Conservation (phyloP, 92 coral and sea anemone genomes). For the Virgularia gustaviana region DNA sequence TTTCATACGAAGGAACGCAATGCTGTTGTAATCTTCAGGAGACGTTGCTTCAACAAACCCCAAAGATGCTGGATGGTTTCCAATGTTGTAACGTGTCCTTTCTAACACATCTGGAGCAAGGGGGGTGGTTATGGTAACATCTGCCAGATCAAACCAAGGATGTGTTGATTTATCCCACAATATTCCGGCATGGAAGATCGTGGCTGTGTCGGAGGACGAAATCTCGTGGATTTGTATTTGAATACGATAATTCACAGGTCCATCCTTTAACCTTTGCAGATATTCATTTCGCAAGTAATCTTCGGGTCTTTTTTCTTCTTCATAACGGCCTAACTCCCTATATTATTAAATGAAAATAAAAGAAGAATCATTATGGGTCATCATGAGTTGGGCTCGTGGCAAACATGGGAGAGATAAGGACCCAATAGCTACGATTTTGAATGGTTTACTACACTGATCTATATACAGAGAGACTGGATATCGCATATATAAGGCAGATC, state of each 20-base stretch:
- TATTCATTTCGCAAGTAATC: constrained; percentile 60
- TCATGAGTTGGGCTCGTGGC: neutral
- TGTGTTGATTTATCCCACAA: constrained; percentile 77
- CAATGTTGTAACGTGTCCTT: constrained; percentile 51
- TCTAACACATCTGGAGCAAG: constrained; percentile 68
- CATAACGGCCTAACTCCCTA: constrained; percentile 27
- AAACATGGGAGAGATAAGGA: too few species aligned
- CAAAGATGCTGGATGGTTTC: constrained; percentile 48
- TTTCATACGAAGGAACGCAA: constrained; percentile 54
- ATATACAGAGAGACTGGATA: too few species aligned
- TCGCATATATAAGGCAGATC: too few species aligned
- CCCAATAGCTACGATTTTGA: too few species aligned
- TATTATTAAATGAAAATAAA: neutral
- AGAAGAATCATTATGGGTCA: neutral
- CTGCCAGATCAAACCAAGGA: constrained; percentile 93
- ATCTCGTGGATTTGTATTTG: constrained; percentile 72
- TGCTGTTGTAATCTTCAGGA: constrained; percentile 65
- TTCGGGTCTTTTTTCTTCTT: constrained; percentile 48
- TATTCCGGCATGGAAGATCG: constrained; percentile 58
- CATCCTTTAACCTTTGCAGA: constrained; percentile 49
- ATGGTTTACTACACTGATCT: too few species aligned
- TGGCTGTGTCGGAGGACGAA: constrained; percentile 59
- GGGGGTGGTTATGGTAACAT: constrained; percentile 63
- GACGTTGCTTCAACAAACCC: constrained; percentile 59
- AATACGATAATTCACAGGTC: constrained; percentile 62